Conservation (phyloP, 2,113 vertebrate species). For the Calidris pygmaea region DNA sequence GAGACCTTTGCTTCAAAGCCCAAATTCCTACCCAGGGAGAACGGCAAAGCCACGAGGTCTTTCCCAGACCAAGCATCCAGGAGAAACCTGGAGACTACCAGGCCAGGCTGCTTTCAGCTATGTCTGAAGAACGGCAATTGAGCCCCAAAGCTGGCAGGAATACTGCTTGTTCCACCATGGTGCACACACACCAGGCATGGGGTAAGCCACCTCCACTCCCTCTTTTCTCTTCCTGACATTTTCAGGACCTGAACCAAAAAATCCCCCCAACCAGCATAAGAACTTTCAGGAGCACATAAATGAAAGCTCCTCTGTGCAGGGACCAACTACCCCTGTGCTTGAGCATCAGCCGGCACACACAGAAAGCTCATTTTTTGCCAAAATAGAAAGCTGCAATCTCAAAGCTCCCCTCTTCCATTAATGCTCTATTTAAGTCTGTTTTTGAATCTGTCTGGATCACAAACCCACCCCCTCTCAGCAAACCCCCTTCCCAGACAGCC, state of each 20-base stretch:
- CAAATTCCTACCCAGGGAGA: accelerated
- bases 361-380: not conserved
- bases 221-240: not conserved
- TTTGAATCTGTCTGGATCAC: not conserved
- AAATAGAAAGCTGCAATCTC: not conserved
- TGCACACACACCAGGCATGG: accelerated
- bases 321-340: not conserved
- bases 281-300: not conserved
- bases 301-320: not conserved
- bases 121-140: not conserved
- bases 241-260: not conserved
- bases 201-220: not conserved
- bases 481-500: not conserved
- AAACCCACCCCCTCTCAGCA: not conserved
- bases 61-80: not conserved
- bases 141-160: not conserved
- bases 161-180: accelerated
- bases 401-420: not conserved
- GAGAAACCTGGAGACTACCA: not conserved
- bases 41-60: not conserved
- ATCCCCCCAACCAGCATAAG: not conserved
- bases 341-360: not conserved
- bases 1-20: not conserved
- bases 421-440: not conserved
- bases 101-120: not conserved